Percentiles rank a stretch among this genome's conserved stretches.
Conservation (phyloP, 2,113 vertebrate genomes). For the Helogale parvula region DNA sequence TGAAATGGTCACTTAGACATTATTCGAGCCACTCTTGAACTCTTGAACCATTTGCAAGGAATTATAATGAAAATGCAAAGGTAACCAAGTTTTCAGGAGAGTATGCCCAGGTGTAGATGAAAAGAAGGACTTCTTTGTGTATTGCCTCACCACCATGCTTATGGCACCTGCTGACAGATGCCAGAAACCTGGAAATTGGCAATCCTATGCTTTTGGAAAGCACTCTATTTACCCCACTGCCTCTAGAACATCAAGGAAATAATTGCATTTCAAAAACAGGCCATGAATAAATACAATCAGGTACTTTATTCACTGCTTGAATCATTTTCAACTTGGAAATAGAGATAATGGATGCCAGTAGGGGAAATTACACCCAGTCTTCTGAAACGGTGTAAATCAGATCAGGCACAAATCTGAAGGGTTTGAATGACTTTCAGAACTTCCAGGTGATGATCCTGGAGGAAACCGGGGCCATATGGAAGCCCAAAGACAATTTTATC, state of each 20-base stretch:
- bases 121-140: conserved; percentile 11
- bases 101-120: not conserved
- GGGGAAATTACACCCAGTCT: not conserved
- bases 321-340: conserved; percentile 57
- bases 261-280: conserved; percentile 60
- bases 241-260: conserved; percentile 51
- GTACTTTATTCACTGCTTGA: conserved; percentile 30
- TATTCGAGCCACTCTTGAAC: not conserved
- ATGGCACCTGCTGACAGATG: not conserved
- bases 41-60: not conserved
- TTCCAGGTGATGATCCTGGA: not conserved
- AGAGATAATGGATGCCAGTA: not conserved
- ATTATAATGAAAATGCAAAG: conserved; percentile 34
- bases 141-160: not conserved
- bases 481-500: conserved; percentile 1
- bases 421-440: conserved; percentile 23
- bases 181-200: not conserved
- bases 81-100: not conserved
- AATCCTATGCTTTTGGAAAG: not conserved
- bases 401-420: conserved; percentile 14
- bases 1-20: conserved; percentile 53
- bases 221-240: not conserved
- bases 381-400: conserved; percentile 14
- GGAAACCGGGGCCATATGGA: conserved; percentile 14
- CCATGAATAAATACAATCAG: conserved; percentile 21